phyloP scores from a whole-genome alignment of 2,113 vertebrate species.

The Taurulus bubalis region DNA sequence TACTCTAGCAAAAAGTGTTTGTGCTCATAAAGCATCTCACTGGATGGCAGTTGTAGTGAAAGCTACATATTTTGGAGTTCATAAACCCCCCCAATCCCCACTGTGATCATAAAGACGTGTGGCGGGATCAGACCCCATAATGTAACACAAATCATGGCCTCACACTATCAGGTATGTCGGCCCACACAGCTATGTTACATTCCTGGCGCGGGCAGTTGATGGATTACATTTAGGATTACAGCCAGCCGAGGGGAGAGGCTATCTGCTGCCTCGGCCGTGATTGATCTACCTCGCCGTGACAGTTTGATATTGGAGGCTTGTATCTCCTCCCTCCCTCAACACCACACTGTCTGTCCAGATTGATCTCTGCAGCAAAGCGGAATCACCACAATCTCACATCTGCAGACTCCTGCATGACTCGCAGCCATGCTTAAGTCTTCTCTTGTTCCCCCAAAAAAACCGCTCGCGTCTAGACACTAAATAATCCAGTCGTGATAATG shows the following conservation, averaged over 20 bases:
- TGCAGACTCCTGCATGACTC: constrained; percentile 16
- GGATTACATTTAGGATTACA: constrained; percentile 78
- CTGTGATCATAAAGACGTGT: not conserved
- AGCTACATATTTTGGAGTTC: not conserved
- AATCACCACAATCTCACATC: constrained; percentile 10
- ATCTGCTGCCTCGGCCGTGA: constrained; percentile 59
- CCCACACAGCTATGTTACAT: constrained; percentile 57
- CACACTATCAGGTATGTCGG: constrained; percentile 52
- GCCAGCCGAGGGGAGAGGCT: constrained; percentile 47
- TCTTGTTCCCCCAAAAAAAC: not conserved
- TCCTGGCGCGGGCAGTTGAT: constrained; percentile 62
- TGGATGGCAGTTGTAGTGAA: not conserved
- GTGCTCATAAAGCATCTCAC: constrained; percentile 1
- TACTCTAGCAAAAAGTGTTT: no score
- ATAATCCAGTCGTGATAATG: constrained; percentile 15
- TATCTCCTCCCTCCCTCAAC: constrained; percentile 44
- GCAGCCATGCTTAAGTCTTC: not conserved
- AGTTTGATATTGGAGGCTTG: constrained; percentile 61
- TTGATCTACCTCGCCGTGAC: constrained; percentile 71
- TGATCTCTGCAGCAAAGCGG: constrained; percentile 59
- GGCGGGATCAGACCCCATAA: constrained; percentile 4
- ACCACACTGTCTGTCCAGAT: constrained; percentile 56
- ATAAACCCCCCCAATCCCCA: not conserved
- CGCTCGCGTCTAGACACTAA: not conserved
- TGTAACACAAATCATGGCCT: constrained; percentile 40